Percentiles rank a stretch among this genome's conserved stretches.
phyloP scores from a whole-genome alignment of 1,140 invertebrate species.

The Cydia amplana region DNA sequence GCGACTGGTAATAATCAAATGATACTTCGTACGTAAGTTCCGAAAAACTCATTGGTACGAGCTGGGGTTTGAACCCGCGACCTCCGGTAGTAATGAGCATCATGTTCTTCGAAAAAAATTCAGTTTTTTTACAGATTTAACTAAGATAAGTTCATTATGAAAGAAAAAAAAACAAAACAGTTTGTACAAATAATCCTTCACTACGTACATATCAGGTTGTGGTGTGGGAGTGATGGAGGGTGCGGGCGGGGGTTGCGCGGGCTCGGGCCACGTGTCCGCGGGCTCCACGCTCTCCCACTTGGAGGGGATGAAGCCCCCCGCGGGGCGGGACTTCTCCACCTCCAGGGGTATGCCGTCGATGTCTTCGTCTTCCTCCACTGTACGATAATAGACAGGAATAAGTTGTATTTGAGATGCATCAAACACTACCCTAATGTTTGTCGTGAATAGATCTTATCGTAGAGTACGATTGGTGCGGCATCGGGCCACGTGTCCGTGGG shows the following conservation, averaged over 20 bases:
- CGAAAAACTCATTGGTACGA: no score
- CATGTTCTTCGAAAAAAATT: no score
- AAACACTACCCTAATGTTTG: background rate
- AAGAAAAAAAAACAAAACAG: no score
- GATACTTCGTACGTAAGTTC: no score
- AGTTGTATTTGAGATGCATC: conserved; percentile 5
- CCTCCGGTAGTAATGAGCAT: no score
- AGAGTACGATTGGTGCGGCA: background rate
- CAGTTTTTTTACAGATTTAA: no score
- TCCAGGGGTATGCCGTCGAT: conserved; percentile 91
- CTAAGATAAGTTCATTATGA: no score
- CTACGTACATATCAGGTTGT: background rate
- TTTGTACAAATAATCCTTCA: no score
- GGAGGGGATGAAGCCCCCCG: conserved; percentile 89
- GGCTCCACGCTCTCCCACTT: conserved; percentile 96
- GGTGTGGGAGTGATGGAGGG: conserved; percentile 86
- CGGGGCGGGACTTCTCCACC: conserved; percentile 52
- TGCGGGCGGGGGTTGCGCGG: conserved; percentile 71
- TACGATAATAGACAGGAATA: background rate
- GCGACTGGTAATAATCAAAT: no score
- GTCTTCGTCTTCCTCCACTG: conserved; percentile 86
- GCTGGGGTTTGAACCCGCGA: no score
- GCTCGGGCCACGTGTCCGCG: conserved; percentile 26
- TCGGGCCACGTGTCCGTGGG: conserved; percentile 34
- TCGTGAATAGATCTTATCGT: background rate